Base-by-base conservation (phyloP, 2,113 vertebrate genomes). In the Rhinolophus sinicus region DNA sequence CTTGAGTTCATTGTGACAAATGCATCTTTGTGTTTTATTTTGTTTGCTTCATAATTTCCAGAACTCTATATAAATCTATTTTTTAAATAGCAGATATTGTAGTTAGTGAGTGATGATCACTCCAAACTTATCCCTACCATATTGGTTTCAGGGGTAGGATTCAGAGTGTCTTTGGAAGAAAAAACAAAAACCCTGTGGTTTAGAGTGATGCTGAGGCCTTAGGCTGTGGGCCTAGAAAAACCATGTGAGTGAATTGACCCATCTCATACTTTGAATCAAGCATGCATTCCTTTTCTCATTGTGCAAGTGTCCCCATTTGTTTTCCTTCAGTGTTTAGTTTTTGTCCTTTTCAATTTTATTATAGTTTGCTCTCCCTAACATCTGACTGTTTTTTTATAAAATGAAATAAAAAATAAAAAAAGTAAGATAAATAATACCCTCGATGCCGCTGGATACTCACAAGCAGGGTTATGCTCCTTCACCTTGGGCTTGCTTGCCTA, bases 71-170 rank as follows among this genome's bases (percentile, higher is more conserved):
- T 98, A 98, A 97, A 58, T 97, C 97, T 98, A 97, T 97, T 98
- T 98, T 97, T 50, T 30, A 91, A 95, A 85, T 98, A 97, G 98
- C 98, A 95, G 11, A 14, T 97, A 62, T 14, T 3, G 94, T 98
- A 95, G 98, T 97, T 86, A 82, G 56, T 81, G 97, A 97, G 97
- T 95, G 98, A 85, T 94, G 56, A 21, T 95, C 0, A 5, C 96
- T 97, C 96, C 98, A 98, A 65, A 96, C 87, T 80, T 81, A 93
- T 92, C 96, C 97, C 97, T 93, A 50, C 98, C 98, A 98, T 98
- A 97, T 97, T 98, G 98, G 98, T 98, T 98, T 97, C 96, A 94
- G 98, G 98, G 97, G 44, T 97, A 95, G 94, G 97, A 58, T 72
- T 91, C 87, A 88, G 97, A 90, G 52, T 97, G 95, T 95, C 93